phyloP scores from a whole-genome alignment of 2,888 invertebrate species.

The Panorpa germanica region DNA sequence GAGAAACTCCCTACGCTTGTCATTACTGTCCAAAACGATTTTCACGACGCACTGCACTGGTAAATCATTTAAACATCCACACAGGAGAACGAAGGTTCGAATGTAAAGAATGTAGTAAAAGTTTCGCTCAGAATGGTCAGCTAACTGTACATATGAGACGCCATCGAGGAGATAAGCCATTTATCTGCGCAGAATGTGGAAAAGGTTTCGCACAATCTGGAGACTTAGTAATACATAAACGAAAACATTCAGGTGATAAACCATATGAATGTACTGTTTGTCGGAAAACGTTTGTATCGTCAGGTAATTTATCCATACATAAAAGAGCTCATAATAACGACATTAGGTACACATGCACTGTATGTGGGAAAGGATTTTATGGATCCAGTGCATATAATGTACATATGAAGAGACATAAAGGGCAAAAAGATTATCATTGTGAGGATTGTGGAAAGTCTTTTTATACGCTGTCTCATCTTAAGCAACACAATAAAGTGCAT shows the following conservation, averaged over 20 bases:
- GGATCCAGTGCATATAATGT: slow-evolving; percentile 27
- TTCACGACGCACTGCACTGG: slow-evolving; percentile 23
- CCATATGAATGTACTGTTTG: slow-evolving; percentile 28
- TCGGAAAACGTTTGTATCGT: slow-evolving; percentile 27
- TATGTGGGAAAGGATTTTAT: slow-evolving; percentile 27
- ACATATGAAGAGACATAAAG: slow-evolving; percentile 27
- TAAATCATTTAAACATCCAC: slow-evolving; percentile 27
- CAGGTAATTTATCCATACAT: slow-evolving; percentile 28
- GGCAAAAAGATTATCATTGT: slow-evolving; percentile 27
- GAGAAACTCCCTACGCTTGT: slow-evolving; percentile 28
- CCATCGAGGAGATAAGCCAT: slow-evolving; percentile 28
- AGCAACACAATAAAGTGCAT: slow-evolving; percentile 27
- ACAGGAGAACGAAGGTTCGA: slow-evolving; percentile 26
- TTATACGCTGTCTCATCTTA: slow-evolving; percentile 27
- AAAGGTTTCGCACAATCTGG: slow-evolving; percentile 30
- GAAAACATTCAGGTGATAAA: slow-evolving; percentile 29
- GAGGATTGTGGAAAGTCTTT: slow-evolving; percentile 30
- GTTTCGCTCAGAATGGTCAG: slow-evolving; percentile 27
- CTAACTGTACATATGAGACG: slow-evolving; percentile 27
- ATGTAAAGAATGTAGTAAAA: slow-evolving; percentile 27
- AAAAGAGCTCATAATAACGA: slow-evolving; percentile 29
- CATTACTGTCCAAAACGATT: slow-evolving; percentile 28
- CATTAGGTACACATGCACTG: slow-evolving; percentile 27
- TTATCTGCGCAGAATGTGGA: slow-evolving; percentile 28
- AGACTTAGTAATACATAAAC: slow-evolving; percentile 26